Conservation (phyloP, 2,888 invertebrate species). For the Brachyptera risi region DNA sequence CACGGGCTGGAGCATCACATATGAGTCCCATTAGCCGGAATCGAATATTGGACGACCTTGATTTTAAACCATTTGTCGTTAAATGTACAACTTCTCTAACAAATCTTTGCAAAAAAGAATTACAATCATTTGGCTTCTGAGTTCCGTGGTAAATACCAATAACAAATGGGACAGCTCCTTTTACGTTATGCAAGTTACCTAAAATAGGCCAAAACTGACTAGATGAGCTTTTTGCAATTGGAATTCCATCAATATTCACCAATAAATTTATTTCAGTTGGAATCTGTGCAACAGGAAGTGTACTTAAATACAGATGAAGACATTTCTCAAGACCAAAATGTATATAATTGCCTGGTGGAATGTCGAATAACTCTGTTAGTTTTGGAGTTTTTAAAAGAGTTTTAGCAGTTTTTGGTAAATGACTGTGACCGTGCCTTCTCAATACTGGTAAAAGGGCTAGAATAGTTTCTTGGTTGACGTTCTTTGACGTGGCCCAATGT, state of each 20-base stretch:
- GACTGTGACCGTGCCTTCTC: slow-evolving; percentile 3
- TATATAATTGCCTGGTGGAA: slow-evolving; percentile 6
- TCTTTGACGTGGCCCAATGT: slow-evolving; percentile 3
- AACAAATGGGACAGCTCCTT: slow-evolving; percentile 5
- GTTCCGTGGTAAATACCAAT: slow-evolving; percentile 30
- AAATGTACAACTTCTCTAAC: slow-evolving; percentile 25
- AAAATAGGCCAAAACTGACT: slow-evolving; percentile 33
- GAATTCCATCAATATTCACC: slow-evolving; percentile 30
- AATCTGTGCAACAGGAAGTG: neutral
- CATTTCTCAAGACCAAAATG: slow-evolving; percentile 21
- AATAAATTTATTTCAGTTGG: neutral
- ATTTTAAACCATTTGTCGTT: slow-evolving; percentile 10
- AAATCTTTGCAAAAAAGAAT: slow-evolving; percentile 25
- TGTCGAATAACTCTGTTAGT: neutral
- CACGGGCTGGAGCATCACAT: slow-evolving; percentile 31
- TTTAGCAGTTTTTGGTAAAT: slow-evolving; percentile 12
- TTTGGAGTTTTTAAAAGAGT: slow-evolving; percentile 17
- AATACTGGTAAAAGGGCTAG: neutral
- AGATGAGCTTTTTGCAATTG: slow-evolving; percentile 29
- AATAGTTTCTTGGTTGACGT: slow-evolving; percentile 8
- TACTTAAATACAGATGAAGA: neutral
- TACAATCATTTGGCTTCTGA: slow-evolving; percentile 27
- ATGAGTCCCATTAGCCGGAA: slow-evolving; percentile 25
- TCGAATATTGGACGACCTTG: neutral
- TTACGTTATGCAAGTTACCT: slow-evolving; percentile 5